Evolutionary conservation across 2,888 invertebrate genomes (phyloP), one percentile per base, ranked within the genome.

Genomic region (Pterobdella sp.): DNA sequence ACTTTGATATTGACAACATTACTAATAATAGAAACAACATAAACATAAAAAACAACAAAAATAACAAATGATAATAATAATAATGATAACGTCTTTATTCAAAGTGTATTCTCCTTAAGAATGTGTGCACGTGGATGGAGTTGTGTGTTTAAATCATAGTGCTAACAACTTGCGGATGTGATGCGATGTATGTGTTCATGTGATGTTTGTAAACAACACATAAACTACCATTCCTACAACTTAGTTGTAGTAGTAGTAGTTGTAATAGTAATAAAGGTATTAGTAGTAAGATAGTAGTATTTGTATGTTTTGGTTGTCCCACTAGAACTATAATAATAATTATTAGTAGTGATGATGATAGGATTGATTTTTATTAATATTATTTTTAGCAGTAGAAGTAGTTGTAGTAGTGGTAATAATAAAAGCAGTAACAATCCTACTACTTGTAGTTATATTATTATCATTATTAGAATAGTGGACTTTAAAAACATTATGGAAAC

Each of bases 331-430:
- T 14, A 18, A 49, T 14, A 18, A 49, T 14, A 18, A 49, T 14
- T 49, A 49, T 14, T 49, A 49, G 52, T 49, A 49, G 52, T 49
- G n/a, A n/a, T 49, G n/a, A n/a, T 49, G n/a, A n/a, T n/a, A n/a
- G 52, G 14, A n/a, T 14, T 49, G n/a, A n/a, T 49, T 18, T 14
- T 49, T 14, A n/a, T 49, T 18, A n/a, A 18, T 18, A n/a, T n/a
- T 18, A n/a, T n/a, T 18, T 14, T n/a, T 18, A n/a, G 52, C n/a
- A 49, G 52, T n/a, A 49, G 52, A 18, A 49, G n/a, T 49, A 49
- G 52, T 18, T 18, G 52, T 49, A 49, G 52, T 49, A 49, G 52
- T 49, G n/a, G 52, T 49, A 49, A n/a, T 49, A 49, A n/a, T 49
- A 49, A n/a, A 49, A 18, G 14, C 52, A 49, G 14, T 49, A 49